phyloP scores from a whole-genome alignment of 2,797 vertebrate species.

The Martes flavigula region DNA sequence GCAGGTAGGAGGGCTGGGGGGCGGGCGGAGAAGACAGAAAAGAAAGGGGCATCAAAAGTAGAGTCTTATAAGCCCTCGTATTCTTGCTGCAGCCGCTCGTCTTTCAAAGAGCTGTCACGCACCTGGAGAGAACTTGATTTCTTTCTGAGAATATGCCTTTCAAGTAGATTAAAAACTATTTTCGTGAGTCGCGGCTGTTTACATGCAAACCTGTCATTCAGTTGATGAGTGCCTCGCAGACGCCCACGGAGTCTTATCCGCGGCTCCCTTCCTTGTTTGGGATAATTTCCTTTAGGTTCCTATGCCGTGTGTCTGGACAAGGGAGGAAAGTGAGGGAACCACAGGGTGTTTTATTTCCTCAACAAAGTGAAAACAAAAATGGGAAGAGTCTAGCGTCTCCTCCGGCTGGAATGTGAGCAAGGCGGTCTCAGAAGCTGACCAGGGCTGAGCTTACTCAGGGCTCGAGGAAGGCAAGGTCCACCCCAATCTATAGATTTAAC shows the following conservation, averaged over 20 bases:
- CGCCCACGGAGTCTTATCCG: conserved; percentile 43
- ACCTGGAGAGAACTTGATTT: conserved; percentile 72
- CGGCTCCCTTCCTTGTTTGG: background rate
- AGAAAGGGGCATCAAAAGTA: background rate
- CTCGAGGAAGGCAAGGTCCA: background rate
- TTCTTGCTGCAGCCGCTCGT: conserved; percentile 33
- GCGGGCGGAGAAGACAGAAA: background rate
- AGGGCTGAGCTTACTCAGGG: background rate
- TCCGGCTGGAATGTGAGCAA: background rate
- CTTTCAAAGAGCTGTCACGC: conserved; percentile 55
- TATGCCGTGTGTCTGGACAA: background rate
- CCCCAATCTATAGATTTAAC: too few species aligned
- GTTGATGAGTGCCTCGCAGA: conserved; percentile 52
- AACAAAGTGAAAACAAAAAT: background rate
- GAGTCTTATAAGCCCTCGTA: conserved; percentile 8
- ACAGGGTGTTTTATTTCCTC: background rate
- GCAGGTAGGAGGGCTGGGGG: accelerated
- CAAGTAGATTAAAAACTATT: conserved; percentile 79
- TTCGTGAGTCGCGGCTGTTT: conserved; percentile 73
- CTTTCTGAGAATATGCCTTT: conserved; percentile 70
- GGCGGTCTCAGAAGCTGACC: background rate
- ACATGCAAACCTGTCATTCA: conserved; percentile 77
- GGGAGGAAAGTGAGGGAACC: background rate
- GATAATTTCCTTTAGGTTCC: conserved; percentile 31
- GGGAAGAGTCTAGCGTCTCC: background rate